Evolutionary conservation across 2,888 invertebrate genomes (phyloP).

Genomic region (Drosophila flavopinicola): DNA sequence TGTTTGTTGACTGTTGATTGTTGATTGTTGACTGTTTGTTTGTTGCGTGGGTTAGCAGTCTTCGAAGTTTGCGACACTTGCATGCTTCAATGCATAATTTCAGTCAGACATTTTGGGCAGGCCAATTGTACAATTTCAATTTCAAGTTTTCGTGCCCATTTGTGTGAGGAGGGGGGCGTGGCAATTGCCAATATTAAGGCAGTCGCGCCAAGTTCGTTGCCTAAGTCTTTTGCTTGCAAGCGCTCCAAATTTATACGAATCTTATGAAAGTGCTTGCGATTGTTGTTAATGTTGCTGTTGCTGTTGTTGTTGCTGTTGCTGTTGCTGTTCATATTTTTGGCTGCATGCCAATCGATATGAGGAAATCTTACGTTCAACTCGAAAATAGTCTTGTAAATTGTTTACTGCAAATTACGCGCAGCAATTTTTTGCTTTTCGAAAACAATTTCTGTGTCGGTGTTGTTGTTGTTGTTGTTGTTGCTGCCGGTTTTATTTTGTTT

Average conservation of each 20-base stretch:
- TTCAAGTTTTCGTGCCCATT: constrained; percentile 41
- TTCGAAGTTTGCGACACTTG: constrained; percentile 45
- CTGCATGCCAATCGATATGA: constrained; percentile 45
- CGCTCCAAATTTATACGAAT: constrained; percentile 24
- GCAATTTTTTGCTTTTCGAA: constrained; percentile 15
- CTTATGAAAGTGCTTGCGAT: constrained; percentile 43
- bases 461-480: too few relatives aligned
- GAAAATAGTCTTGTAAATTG: constrained; percentile 44
- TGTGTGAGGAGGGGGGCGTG: constrained; percentile 26
- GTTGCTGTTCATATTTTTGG: too few relatives aligned
- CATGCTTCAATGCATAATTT: constrained; percentile 44
- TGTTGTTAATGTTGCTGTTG: constrained; percentile 1
- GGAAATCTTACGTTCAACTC: constrained; percentile 44
- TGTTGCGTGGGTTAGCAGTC: constrained; percentile 31
- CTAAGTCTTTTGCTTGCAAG: too few relatives aligned
- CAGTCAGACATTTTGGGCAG: constrained; percentile 34
- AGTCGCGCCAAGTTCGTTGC: constrained; percentile 34
- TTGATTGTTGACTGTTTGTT: constrained; percentile 2
- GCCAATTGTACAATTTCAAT: constrained; percentile 41
- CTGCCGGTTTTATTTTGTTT: too few relatives aligned
- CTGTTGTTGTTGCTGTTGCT: not conserved
- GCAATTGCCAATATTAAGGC: constrained; percentile 26
- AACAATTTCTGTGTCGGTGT: constrained; percentile 6
- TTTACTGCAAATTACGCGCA: constrained; percentile 47
- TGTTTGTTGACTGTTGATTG: too few relatives aligned